Percentiles rank a stretch among this genome's conserved stretches.
phyloP scores from a whole-genome alignment of 1,140 invertebrate genomes.

The Lucilia sericata region DNA sequence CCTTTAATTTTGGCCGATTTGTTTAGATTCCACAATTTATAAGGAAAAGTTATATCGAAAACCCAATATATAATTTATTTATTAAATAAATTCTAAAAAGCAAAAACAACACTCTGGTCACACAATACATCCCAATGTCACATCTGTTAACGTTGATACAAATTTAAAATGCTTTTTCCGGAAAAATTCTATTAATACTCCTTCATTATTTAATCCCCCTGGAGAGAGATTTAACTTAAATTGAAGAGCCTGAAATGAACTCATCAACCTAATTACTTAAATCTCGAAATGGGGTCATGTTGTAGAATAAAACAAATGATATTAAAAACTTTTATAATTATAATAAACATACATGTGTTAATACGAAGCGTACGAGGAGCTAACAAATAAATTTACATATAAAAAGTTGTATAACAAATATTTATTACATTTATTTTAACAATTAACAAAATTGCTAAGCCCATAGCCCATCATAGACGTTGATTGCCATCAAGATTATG shows the following conservation, averaged over 20 bases:
- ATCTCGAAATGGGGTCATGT: not conserved
- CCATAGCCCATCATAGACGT: not conserved
- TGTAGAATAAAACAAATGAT: not conserved
- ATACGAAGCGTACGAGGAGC: not conserved
- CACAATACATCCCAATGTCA: not conserved
- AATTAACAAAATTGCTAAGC: constrained; percentile 9
- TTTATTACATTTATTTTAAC: not conserved
- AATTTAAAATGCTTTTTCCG: not conserved
- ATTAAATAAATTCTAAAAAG: no score
- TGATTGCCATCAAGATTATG: not conserved
- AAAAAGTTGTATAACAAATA: not conserved
- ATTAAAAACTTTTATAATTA: constrained; percentile 14
- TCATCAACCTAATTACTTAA: constrained; percentile 7
- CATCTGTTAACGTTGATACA: not conserved
- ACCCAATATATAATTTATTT: no score
- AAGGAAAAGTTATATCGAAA: no score
- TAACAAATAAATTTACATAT: not conserved
- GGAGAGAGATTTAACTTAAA: not conserved
- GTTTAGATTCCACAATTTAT: no score
- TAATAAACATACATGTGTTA: not conserved
- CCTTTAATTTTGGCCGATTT: no score
- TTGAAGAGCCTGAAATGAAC: not conserved
- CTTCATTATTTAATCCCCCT: not conserved
- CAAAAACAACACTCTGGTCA: not conserved
- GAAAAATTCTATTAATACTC: not conserved